phyloP scores from a whole-genome alignment of 2,888 invertebrate genomes.

The Rhabditoides inermis region DNA sequence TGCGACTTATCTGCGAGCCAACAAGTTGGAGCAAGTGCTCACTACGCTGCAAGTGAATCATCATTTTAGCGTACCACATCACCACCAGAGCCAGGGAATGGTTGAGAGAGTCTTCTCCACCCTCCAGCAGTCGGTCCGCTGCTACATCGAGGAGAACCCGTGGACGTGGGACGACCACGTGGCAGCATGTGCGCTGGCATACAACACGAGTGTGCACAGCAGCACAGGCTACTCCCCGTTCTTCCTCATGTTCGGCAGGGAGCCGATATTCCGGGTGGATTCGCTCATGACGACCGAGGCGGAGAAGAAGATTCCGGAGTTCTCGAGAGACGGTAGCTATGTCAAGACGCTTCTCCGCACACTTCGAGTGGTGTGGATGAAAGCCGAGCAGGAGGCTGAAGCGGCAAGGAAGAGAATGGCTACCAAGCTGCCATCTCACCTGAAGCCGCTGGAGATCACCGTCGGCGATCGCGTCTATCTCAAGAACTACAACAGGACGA shows the following conservation, averaged over 20 bases:
- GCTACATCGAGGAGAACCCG: conserved; percentile 8
- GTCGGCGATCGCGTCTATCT: too few relatives aligned
- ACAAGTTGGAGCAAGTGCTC: conserved; percentile 12
- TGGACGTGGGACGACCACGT: conserved; percentile 14
- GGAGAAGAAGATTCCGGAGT: too few relatives aligned
- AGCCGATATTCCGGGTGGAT: conserved; percentile 16
- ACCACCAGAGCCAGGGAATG: conserved; percentile 29
- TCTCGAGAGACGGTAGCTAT: too few relatives aligned
- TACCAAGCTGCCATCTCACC: too few relatives aligned
- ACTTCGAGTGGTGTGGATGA: too few relatives aligned
- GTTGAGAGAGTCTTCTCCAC: conserved; percentile 27
- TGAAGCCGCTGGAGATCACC: too few relatives aligned
- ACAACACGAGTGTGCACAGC: conserved; percentile 15
- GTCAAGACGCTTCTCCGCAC: too few relatives aligned
- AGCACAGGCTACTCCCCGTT: conserved; percentile 16
- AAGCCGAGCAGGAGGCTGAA: too few relatives aligned
- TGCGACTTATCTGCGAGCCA: conserved; percentile 23
- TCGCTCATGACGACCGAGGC: too few relatives aligned
- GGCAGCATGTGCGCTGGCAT: conserved; percentile 7
- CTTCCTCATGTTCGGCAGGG: conserved; percentile 15
- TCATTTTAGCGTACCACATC: conserved; percentile 17
- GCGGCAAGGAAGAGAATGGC: too few relatives aligned
- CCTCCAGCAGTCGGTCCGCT: conserved; percentile 12
- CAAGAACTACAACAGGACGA: too few relatives aligned
- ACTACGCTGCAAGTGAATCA: conserved; percentile 16